A percentile compares a stretch with the other conserved stretches of the same genome.
Evolutionary conservation across 37 sponge, comb jelly and placozoan species (phyloP).

Genomic region (Crambe crambe): DNA sequence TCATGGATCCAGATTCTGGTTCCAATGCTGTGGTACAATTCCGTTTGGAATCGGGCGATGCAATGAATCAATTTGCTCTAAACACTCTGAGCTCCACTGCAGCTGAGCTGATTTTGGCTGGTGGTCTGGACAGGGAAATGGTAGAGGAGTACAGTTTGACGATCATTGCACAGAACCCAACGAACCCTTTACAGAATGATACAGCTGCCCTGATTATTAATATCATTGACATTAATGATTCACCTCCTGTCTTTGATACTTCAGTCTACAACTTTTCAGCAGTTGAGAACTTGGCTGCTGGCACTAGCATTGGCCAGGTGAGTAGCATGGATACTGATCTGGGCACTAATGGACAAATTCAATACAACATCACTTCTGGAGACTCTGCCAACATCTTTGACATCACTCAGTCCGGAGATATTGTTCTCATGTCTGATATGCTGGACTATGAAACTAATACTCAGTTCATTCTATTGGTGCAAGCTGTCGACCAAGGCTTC

Average conservation of each 20-base stretch:
- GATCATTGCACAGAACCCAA: neutral
- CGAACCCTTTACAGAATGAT: constrained; percentile 12
- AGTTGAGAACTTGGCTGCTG: constrained; percentile 21
- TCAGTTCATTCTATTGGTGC: constrained; percentile 11
- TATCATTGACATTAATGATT: constrained; percentile 57
- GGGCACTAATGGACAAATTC: constrained; percentile 18
- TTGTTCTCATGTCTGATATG: neutral
- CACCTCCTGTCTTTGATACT: constrained; percentile 31
- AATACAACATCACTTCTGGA: constrained; percentile 15
- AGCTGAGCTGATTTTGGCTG: constrained; percentile 15
- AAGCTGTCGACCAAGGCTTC: constrained; percentile 32
- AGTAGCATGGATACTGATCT: constrained; percentile 53
- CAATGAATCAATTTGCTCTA: constrained; percentile 23
- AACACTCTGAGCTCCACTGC: constrained; percentile 5
- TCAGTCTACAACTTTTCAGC: constrained; percentile 11
- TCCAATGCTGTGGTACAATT: constrained; percentile 40
- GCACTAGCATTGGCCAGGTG: constrained; percentile 20
- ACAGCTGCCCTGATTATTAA: constrained; percentile 15
- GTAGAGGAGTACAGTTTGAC: neutral
- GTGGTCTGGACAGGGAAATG: constrained; percentile 50
- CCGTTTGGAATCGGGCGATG: constrained; percentile 15
- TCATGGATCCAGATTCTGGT: constrained; percentile 42
- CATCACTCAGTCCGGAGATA: neutral
- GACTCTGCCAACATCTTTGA: neutral
- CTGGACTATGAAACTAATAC: constrained; percentile 11